phyloP scores from a whole-genome alignment of 2,888 invertebrate species.

The Caenorhabditis macrosperma region DNA sequence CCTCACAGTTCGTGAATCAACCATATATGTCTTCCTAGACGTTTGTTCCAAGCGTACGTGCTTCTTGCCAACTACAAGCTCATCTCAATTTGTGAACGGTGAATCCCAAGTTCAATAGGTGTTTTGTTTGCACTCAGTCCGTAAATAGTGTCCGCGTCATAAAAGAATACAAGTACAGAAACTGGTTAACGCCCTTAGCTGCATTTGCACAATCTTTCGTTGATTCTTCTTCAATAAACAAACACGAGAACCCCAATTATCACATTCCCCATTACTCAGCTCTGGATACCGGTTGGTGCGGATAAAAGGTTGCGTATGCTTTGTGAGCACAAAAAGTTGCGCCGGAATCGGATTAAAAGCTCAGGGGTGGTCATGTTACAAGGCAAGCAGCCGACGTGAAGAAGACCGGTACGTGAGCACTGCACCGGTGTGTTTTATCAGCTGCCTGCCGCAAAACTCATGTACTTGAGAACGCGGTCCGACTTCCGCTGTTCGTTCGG shows the following conservation, averaged over 20 bases:
- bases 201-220: conserved; percentile 53
- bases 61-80: not conserved
- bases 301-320: conserved; percentile 55
- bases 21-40: too few relatives aligned
- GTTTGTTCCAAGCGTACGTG: conserved; percentile 1
- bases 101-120: conserved; percentile 29
- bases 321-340: conserved; percentile 50
- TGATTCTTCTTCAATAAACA: conserved; percentile 52
- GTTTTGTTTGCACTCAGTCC: conserved; percentile 39
- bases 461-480: conserved; percentile 37
- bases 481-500: conserved; percentile 23
- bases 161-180: conserved; percentile 45
- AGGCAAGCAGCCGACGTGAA: conserved; percentile 25
- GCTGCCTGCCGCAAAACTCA: conserved; percentile 31
- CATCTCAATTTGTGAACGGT: conserved; percentile 28
- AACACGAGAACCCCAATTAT: conserved; percentile 52
- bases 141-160: conserved; percentile 53
- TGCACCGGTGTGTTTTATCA: conserved; percentile 41
- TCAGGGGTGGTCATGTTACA: conserved; percentile 57
- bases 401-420: conserved; percentile 53
- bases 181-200: conserved; percentile 50
- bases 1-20: too few relatives aligned
- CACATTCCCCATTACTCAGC: conserved; percentile 53
- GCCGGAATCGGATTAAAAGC: conserved; percentile 57
- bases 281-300: conserved; percentile 44